Evolutionary conservation across 2,888 invertebrate species (phyloP).

Genomic region (Steinernema hermaphroditum): DNA sequence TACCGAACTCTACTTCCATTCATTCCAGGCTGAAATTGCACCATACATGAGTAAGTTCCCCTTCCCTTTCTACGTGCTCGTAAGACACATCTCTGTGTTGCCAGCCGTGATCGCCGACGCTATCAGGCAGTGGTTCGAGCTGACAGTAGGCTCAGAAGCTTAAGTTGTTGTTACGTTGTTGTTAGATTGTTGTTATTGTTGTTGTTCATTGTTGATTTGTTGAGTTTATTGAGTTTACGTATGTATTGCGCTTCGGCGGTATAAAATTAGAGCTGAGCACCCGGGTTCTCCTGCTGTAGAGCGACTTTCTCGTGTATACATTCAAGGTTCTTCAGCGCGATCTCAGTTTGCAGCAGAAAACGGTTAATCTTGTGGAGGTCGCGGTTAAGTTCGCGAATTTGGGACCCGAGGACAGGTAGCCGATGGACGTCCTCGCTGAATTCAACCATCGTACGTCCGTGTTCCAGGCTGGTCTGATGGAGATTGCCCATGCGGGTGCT

Average conservation of each 20-base stretch:
- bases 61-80: conserved; percentile 93
- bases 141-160: conserved; percentile 67
- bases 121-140: conserved; percentile 95
- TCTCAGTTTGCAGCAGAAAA: conserved; percentile 13
- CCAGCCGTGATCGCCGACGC: conserved; percentile 92
- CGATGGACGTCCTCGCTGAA: not conserved
- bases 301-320: not conserved
- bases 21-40: conserved; percentile 70
- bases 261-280: no score
- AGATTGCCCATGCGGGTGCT: conserved; percentile 26
- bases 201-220: conserved; percentile 12
- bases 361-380: conserved; percentile 7
- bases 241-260: not conserved
- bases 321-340: conserved; percentile 23
- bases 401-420: not conserved
- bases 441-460: not conserved
- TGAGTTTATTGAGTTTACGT: conserved; percentile 27
- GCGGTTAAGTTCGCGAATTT: conserved; percentile 4
- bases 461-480: not conserved
- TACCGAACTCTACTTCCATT: no score
- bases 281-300: not conserved
- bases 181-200: conserved; percentile 22
- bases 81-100: conserved; percentile 73
- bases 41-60: conserved; percentile 93
- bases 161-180: conserved; percentile 17